Evolutionary conservation across 2,797 vertebrate species (phyloP), one percentile per base, ranked within the genome.

Genomic region (Antennarius maculatus): DNA sequence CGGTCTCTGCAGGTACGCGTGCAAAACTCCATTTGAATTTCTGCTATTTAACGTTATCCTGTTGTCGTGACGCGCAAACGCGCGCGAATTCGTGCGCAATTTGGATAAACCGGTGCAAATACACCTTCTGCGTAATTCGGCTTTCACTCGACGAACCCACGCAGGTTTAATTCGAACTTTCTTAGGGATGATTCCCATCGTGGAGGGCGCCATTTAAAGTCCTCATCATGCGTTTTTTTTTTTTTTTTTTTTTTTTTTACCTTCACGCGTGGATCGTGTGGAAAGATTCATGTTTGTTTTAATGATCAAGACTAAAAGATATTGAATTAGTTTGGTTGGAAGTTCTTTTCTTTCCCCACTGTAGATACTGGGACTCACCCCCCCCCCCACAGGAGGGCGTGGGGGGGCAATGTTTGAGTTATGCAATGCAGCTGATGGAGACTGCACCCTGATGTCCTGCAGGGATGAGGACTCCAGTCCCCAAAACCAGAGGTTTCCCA

Each of bases 391-490:
- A 23, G 23, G 23, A 23, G 23, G 23, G 23, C 23, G 23, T 39
- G 37, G 37, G 39, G 5, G 10, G 37, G 7, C 37, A 18, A 1
- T 2, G 7, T 17, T 51, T 54, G 28, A 1, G 13, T 77, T 79
- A 64, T 61, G 62, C 73, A 82, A 80, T 31, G 28, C 5, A 34
- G 31, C 31, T 39, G 37, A 39, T 11, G 10, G 37, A 39, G 37
- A 39, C 37, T 39, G 37, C 7, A 10, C 37, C 37, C 10, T 10
- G 37, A 11, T 39, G 37, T 39, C 37, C 37, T 39, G 37, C 37
- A 39, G 37, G 37, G 10, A 39, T 10, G 37, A 10, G 37, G 37
- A 39, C 37, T 39, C 7, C 37, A 45, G 17, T 13, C 14, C 13
- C 42, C 13, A 41, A 43, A 14, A 43, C 42, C 31, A 34, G 31